Evolutionary conservation across 2,888 invertebrate genomes (phyloP).

Genomic region (Amphimallon solstitiale): DNA sequence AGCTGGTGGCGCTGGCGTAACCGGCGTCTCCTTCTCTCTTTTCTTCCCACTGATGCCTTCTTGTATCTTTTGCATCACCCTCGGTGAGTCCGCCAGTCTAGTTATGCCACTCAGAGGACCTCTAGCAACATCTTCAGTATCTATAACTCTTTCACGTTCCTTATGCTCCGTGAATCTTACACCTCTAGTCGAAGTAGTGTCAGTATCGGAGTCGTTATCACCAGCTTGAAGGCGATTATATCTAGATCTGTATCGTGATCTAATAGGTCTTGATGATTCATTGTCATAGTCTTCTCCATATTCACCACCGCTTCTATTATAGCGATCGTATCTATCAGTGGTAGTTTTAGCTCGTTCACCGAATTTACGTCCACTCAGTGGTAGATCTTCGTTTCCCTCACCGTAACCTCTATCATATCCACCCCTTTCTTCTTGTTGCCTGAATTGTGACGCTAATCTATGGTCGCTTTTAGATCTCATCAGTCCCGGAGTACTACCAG

Average conservation of each 20-base stretch:
- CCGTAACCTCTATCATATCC: slow-evolving; percentile 65
- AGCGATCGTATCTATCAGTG: slow-evolving; percentile 61
- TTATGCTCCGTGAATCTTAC: slow-evolving; percentile 76
- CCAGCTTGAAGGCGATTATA: slow-evolving; percentile 67
- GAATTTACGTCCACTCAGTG: slow-evolving; percentile 80
- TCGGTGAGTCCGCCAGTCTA: slow-evolving; percentile 85
- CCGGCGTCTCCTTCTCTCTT: slow-evolving; percentile 76
- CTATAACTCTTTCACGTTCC: slow-evolving; percentile 79
- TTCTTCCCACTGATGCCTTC: slow-evolving; percentile 80
- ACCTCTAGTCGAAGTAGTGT: slow-evolving; percentile 66
- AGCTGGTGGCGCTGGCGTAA: slow-evolving; percentile 65
- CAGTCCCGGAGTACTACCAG: slow-evolving; percentile 75
- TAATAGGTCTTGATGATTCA: slow-evolving; percentile 70
- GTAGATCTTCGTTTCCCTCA: slow-evolving; percentile 73
- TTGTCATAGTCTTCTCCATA: slow-evolving; percentile 76
- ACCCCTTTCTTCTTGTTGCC: slow-evolving; percentile 82
- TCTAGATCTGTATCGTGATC: slow-evolving; percentile 76
- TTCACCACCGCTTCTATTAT: slow-evolving; percentile 64
- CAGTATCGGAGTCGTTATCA: slow-evolving; percentile 82
- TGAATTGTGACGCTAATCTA: slow-evolving; percentile 86
- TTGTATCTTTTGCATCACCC: slow-evolving; percentile 88
- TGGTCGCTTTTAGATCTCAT: slow-evolving; percentile 95
- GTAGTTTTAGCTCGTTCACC: slow-evolving; percentile 76
- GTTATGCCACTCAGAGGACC: slow-evolving; percentile 91
- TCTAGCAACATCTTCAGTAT: slow-evolving; percentile 89